Conservation (phyloP, 92 coral and sea anemone species). For the Phenganax subtilis region DNA sequence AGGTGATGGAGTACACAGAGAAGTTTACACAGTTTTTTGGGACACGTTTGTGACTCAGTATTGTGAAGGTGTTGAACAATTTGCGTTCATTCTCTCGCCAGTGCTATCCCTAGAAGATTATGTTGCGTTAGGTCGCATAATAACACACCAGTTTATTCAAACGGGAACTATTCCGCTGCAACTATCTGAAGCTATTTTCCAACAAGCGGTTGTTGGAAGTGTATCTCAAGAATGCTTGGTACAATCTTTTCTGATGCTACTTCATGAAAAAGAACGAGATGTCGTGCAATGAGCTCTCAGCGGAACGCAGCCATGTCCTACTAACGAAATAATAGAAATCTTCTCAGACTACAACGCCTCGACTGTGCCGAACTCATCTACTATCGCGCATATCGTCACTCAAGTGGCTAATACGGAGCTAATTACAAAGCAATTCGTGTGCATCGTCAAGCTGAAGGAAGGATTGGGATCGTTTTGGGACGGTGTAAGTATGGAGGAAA, state of each 20-base stretch:
- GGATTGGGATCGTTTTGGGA: conserved; percentile 64
- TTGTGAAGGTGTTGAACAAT: conserved; percentile 53
- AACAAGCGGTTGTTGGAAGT: conserved; percentile 53
- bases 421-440: conserved; percentile 48
- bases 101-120: conserved; percentile 41
- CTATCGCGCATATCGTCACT: too few species aligned
- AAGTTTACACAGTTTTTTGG: too few species aligned
- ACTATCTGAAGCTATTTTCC: conserved; percentile 52
- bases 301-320: conserved; percentile 39
- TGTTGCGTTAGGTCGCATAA: conserved; percentile 48
- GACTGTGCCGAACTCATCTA: conserved; percentile 32
- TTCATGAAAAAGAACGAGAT: conserved; percentile 47
- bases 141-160: conserved; percentile 58
- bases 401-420: conserved; percentile 40
- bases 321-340: conserved; percentile 46
- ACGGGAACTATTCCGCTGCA: conserved; percentile 57
- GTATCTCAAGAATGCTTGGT: conserved; percentile 52
- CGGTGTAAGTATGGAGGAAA: conserved; percentile 46
- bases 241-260: conserved; percentile 46
- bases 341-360: conserved; percentile 43
- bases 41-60: conserved; percentile 34
- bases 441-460: conserved; percentile 50
- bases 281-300: conserved; percentile 29
- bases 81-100: conserved; percentile 43
- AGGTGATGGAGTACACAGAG: too few species aligned